phyloP scores from a whole-genome alignment of 1,140 invertebrate genomes.

The Cheumatopsyche charites region DNA sequence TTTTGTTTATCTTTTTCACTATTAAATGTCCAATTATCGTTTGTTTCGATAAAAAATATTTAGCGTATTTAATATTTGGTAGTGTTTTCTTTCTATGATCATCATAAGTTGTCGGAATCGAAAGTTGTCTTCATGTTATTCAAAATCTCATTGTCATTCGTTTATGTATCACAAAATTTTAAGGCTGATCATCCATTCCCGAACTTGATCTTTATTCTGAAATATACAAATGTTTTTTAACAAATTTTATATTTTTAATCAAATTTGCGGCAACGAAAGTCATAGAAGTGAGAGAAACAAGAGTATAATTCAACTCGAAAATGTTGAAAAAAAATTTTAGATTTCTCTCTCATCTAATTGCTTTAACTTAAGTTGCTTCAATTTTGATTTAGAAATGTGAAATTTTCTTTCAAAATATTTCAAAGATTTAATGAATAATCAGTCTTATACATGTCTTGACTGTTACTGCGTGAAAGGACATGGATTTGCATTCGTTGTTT shows the following conservation, averaged over 20 bases:
- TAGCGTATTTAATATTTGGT: conserved; percentile 27
- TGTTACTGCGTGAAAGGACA: conserved; percentile 23
- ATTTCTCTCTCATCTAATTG: too few species aligned
- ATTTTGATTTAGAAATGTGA: neutral
- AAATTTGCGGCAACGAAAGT: too few species aligned
- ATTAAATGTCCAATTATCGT: conserved; percentile 37
- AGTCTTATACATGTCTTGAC: neutral
- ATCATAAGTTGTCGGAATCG: neutral
- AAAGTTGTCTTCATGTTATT: conserved; percentile 5
- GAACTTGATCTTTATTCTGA: neutral
- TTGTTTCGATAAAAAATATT: conserved; percentile 39
- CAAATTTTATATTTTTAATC: too few species aligned
- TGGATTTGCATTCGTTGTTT: conserved; percentile 35
- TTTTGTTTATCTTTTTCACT: conserved; percentile 30
- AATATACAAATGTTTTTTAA: neutral
- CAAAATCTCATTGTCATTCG: neutral
- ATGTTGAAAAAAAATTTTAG: neutral
- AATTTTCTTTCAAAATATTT: too few species aligned
- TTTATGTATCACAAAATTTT: conserved; percentile 9
- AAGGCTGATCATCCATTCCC: conserved; percentile 2
- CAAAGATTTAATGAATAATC: conserved; percentile 17
- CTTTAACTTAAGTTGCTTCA: neutral
- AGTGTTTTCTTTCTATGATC: conserved; percentile 26
- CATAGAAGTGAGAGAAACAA: too few species aligned
- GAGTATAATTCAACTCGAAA: neutral